These are phyloP conservation scores for Talpa occidentalis DNA, from an alignment of 2,113 vertebrate species.

Conservation along the genomic window DNA sequence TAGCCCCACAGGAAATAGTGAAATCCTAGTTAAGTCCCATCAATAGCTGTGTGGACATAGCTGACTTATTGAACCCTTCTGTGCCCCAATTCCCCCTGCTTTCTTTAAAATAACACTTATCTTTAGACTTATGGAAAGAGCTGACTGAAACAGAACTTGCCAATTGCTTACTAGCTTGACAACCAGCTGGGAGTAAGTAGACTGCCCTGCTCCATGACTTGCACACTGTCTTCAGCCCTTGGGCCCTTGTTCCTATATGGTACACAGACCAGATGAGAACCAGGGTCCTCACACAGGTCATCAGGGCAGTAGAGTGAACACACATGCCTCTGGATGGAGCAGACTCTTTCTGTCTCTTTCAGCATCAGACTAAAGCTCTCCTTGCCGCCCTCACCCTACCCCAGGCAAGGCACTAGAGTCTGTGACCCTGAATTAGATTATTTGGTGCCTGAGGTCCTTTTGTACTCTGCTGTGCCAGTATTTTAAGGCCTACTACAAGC, in stretches of 20 bases:
- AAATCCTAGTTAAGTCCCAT: background rate
- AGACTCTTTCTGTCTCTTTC: background rate
- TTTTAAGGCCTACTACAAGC: background rate
- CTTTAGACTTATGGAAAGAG: background rate
- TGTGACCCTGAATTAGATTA: background rate
- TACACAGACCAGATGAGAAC: background rate
- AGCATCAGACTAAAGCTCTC: background rate
- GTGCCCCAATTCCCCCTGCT: background rate
- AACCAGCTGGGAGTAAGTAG: background rate
- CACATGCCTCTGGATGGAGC: background rate
- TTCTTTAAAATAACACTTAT: background rate
- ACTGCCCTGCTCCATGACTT: background rate
- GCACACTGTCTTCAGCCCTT: background rate
- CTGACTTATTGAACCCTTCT: background rate
- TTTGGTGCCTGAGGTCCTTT: background rate
- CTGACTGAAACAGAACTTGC: background rate
- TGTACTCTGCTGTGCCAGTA: accelerated
- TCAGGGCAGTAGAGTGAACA: background rate
- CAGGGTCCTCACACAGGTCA: background rate
- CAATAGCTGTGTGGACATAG: background rate
- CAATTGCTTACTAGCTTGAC: background rate
- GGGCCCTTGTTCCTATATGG: background rate
- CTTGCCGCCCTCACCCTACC: background rate
- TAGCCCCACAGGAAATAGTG: background rate
- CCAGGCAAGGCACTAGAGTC: background rate